These are phyloP conservation scores for Pteropus alecto DNA, from an alignment of 2,113 vertebrate species.

Conservation along the genomic window DNA sequence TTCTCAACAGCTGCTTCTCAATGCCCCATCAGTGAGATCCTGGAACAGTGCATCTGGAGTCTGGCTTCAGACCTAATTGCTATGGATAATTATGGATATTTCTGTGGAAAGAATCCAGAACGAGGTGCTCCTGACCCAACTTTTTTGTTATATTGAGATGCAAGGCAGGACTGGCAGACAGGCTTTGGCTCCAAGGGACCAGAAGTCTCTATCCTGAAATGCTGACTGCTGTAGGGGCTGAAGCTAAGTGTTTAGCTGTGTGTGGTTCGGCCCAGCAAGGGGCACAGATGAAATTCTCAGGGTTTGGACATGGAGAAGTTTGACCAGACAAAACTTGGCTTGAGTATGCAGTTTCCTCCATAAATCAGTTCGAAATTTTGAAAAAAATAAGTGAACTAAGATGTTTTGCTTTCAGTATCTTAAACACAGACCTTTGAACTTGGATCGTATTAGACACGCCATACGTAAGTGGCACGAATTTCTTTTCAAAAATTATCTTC, in stretches of 20 bases:
- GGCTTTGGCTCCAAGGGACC: background rate
- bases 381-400: background rate
- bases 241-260: background rate
- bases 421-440: background rate
- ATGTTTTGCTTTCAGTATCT: background rate
- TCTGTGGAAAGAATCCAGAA: background rate
- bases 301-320: background rate
- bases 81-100: background rate
- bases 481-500: background rate
- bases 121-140: background rate
- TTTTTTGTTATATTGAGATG: background rate
- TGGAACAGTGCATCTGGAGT: background rate
- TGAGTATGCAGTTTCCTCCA: background rate
- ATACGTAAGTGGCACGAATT: background rate
- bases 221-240: background rate
- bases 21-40: background rate
- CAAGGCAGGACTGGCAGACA: background rate
- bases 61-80: background rate
- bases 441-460: background rate
- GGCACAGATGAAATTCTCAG: background rate
- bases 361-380: background rate
- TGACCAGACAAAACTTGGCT: background rate
- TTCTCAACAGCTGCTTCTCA: background rate
- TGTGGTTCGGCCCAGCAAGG: background rate
- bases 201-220: accelerated